A percentile compares a stretch with the other conserved stretches of the same genome.
These are phyloP conservation scores for Otis tarda DNA, from an alignment of 2,113 vertebrate species.

Conservation along the genomic window DNA sequence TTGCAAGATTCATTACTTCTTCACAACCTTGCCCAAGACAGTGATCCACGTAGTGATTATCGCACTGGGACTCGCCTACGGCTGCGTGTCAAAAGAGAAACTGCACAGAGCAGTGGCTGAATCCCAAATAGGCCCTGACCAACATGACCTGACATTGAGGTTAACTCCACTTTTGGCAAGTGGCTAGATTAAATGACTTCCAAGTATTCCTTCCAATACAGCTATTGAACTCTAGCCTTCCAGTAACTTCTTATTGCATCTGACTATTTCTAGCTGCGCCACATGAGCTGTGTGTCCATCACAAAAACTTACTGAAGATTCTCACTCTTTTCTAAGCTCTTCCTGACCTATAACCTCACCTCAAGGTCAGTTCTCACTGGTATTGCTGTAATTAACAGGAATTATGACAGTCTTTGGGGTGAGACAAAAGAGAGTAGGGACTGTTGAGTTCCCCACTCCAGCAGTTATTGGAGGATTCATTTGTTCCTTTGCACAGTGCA, in stretches of 20 bases:
- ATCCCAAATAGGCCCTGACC: neutral
- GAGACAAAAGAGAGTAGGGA: neutral
- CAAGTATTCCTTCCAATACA: neutral
- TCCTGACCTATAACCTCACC: neutral
- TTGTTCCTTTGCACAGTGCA: neutral
- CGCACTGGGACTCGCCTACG: too few species aligned
- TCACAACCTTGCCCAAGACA: neutral
- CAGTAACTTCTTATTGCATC: neutral
- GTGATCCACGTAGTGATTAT: neutral
- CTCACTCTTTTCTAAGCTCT: neutral
- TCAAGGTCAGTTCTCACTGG: neutral
- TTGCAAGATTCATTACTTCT: neutral
- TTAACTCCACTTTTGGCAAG: neutral
- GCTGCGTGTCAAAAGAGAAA: neutral
- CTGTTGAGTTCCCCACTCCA: neutral
- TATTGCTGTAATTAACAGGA: neutral
- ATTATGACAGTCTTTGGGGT: neutral
- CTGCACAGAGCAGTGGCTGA: neutral
- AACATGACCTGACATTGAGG: neutral
- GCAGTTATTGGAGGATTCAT: neutral
- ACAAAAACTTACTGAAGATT: neutral
- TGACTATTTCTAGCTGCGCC: neutral
- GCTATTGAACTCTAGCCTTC: neutral
- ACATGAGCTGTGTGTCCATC: neutral
- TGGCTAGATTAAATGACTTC: neutral